Conservation (phyloP, 2,113 vertebrate genomes). For the Varanus komodoensis region DNA sequence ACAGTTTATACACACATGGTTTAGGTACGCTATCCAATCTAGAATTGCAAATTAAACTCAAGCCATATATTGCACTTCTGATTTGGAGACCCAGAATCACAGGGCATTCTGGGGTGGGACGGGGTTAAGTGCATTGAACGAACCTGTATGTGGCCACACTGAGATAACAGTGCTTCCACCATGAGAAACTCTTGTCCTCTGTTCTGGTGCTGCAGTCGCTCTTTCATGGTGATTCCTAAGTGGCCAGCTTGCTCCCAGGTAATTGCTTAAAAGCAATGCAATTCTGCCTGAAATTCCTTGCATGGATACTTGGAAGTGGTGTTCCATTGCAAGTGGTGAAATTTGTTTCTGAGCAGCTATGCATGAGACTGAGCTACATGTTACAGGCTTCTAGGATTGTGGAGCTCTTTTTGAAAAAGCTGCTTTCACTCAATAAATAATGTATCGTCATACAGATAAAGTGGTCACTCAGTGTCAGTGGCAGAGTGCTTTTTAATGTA, state of each 20-base stretch:
- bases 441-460: background rate
- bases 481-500: constrained; percentile 22
- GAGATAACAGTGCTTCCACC: no score
- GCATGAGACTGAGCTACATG: background rate
- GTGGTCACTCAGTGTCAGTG: background rate
- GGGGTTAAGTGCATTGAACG: no score
- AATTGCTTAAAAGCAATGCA: background rate
- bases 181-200: no score
- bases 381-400: background rate
- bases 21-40: background rate
- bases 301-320: background rate
- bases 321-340: background rate
- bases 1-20: no score
- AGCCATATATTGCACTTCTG: background rate
- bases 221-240: no score
- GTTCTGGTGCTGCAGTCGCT: no score
- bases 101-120: no score
- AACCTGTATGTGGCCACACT: no score
- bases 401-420: background rate
- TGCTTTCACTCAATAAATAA: constrained; percentile 17
- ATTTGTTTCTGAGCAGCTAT: background rate
- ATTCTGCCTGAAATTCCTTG: background rate
- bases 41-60: background rate
- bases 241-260: no score
- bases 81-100: background rate